Base-by-base conservation (phyloP, 2,888 invertebrate genomes). In the Tribolium freemani region DNA sequence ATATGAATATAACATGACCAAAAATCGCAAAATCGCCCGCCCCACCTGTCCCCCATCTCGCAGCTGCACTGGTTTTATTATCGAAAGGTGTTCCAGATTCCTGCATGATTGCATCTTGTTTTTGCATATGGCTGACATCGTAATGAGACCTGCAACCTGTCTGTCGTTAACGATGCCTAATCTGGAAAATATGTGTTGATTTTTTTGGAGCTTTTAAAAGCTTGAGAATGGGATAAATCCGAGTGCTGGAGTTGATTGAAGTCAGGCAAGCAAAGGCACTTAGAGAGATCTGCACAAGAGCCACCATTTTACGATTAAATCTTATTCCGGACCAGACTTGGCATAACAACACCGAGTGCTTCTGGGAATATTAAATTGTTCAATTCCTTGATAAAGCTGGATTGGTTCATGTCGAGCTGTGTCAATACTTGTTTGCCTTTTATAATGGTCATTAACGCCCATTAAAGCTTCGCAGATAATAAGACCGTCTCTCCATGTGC, bases 241-340 rank as follows among this genome's bases (percentile, higher is more conserved):
- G 76, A 78, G 26, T 26, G 26, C 75, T 76, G 75, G 78, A 76
- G 77, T 79, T 78, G 78, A 79, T 79, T 77, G 77, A 77, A 82
- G 77, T 79, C 79, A 80, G 79, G 80, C 80, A 77, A 80, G 80
- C 78, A 79, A 80, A 81, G 78, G 83, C 83, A 84, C 83, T 84
- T 80, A 81, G 81, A 75, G 77, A 80, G 79, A 83, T 82, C 81
- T 80, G 80, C 82, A 80, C 81, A 81, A 80, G 82, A 81, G 79
- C 79, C 77, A 78, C 83, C 79, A 81, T 81, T 84, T 84, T 83
- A 83, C 83, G 83, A 83, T 84, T 83, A 83, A 84, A 83, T 83
- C 83, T 82, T 82, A 83, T 82, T 83, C 78, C 80, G 77, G 78
- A 75, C 77, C 81, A 81, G 82, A 81, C 82, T 80, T 77, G 79